Base-by-base conservation (phyloP, 2,113 vertebrate genomes). In the Pagrus major region DNA sequence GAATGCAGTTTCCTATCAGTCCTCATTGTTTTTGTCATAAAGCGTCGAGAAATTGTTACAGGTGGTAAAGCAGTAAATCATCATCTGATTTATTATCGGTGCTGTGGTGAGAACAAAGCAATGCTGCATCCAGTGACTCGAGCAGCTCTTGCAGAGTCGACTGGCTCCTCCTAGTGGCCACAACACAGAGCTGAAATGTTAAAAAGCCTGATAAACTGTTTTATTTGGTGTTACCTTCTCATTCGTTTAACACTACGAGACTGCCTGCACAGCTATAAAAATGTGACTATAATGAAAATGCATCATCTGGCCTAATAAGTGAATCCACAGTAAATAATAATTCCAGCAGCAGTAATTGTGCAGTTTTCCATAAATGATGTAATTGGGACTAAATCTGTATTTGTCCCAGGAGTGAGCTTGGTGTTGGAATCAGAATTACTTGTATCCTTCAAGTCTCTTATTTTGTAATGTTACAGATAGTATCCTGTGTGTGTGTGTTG, bases 31-130 rank as follows among this genome's bases (percentile, higher is more conserved):
- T 80, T 74, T 23, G 51, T 71, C 67, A 80, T 87, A 70, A 82
- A 71, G 33, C 51, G 47, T 46, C 73, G 44, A 85, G 61, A 85
- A 66, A 78, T 42, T 60, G 27, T 74, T 86, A 35, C 49, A 83
- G 63, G 46, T 66, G 65, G 63, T 76, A 47, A 84, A 73, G n/a
- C 52, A 56, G 76, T 88, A 88, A 92, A 92, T 93, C 86, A 79
- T 70, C 46, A 31, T 63, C 67, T 88, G 86, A 82, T 91, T 89
- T 85, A 87, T 93, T 63, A 56, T 84, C 68, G 84, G 42, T 82
- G 81, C 71, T 90, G 85, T 78, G 77, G 85, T 76, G 89, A 94
- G 93, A 94, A 94, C 91, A 94, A 95, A 94, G 91, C 91, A 80
- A 70, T 79, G 69, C 85, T 81, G 76, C 73, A 86, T 69, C 55